A percentile compares a stretch with the other conserved stretches of the same genome.
These are phyloP conservation scores for Bradypus variegatus DNA, from an alignment of 2,797 vertebrate species.

Conservation along the genomic window DNA sequence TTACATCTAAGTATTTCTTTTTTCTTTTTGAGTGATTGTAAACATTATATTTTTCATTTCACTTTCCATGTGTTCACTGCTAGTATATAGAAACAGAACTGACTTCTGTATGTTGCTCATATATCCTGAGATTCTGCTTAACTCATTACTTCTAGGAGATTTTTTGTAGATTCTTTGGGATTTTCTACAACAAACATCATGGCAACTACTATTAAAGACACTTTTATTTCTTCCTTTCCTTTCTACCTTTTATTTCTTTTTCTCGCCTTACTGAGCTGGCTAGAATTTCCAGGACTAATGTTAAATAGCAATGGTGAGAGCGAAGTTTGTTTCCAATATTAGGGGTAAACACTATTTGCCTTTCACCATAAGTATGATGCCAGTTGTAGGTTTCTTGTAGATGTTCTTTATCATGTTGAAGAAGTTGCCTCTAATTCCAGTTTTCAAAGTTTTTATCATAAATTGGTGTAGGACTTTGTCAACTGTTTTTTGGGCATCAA, in stretches of 20 bases:
- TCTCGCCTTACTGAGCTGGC: too few relatives aligned
- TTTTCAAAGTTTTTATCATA: too few relatives aligned
- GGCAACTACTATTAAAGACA: neutral
- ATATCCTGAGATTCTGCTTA: too few relatives aligned
- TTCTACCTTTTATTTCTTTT: neutral
- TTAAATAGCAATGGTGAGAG: neutral
- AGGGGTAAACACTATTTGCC: too few relatives aligned
- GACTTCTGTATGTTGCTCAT: neutral
- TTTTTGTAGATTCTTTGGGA: neutral
- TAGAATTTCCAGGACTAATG: neutral
- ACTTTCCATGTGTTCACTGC: neutral
- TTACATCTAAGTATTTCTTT: neutral
- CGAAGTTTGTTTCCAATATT: too few relatives aligned
- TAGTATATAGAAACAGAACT: neutral
- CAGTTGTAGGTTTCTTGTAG: neutral
- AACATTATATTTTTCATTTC: neutral
- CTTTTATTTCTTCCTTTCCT: neutral
- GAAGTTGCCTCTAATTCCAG: neutral
- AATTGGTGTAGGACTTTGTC: too few relatives aligned
- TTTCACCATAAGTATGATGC: too few relatives aligned
- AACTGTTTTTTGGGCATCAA: too few relatives aligned
- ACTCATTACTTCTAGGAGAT: neutral
- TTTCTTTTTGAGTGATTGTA: neutral
- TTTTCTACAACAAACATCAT: neutral
- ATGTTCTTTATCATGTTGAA: neutral